Conservation (phyloP, 2,113 vertebrate species). For the Macrotus californicus region DNA sequence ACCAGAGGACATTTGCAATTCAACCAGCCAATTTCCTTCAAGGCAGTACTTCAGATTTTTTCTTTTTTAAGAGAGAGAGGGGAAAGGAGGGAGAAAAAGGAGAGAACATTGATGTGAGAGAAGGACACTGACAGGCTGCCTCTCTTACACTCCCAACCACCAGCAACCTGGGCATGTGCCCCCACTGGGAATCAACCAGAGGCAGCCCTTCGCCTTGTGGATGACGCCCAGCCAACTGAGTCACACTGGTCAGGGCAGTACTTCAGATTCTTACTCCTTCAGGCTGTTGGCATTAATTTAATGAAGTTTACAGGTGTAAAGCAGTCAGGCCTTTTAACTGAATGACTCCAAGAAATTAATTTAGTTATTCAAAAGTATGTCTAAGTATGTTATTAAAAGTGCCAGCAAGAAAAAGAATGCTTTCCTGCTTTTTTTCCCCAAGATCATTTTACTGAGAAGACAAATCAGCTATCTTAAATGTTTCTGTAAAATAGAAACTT, state of each 20-base stretch:
- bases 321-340: constrained; percentile 64
- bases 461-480: not conserved
- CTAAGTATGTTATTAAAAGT: constrained; percentile 5
- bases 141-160: too few species aligned
- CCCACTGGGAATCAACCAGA: not conserved
- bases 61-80: not conserved
- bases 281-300: constrained; percentile 58
- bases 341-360: constrained; percentile 70
- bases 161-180: not conserved
- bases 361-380: constrained; percentile 58
- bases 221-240: too few species aligned
- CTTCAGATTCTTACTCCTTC: constrained; percentile 53
- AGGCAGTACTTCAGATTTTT: constrained; percentile 44
- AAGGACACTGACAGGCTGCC: too few species aligned
- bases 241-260: not conserved
- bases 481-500: not conserved
- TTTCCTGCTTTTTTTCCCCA: not conserved
- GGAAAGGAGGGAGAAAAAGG: too few species aligned
- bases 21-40: constrained; percentile 46
- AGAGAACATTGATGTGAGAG: too few species aligned
- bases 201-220: too few species aligned
- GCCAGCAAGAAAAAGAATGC: not conserved
- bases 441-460: constrained; percentile 31
- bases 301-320: constrained; percentile 59
- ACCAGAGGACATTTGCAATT: constrained; percentile 54